Conservation (phyloP, 1,140 invertebrate genomes). For the Ceratina calcarata region DNA sequence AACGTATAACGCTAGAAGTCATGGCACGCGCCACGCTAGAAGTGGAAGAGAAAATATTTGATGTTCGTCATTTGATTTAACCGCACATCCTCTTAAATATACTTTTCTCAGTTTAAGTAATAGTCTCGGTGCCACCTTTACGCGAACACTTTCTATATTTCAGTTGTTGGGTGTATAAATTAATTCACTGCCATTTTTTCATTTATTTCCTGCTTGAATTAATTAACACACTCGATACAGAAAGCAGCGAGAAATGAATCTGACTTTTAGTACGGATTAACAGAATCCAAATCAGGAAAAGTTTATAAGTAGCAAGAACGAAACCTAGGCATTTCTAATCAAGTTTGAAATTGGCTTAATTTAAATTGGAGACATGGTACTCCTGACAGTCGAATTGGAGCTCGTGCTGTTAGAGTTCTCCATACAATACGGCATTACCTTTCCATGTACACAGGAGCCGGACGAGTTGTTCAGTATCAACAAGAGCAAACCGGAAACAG, state of each 20-base stretch:
- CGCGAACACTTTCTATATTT: background rate
- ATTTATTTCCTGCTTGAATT: too few relatives aligned
- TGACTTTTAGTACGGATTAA: too few relatives aligned
- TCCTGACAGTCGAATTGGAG: background rate
- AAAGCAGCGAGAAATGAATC: too few relatives aligned
- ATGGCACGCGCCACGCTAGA: too few relatives aligned
- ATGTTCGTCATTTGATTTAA: constrained; percentile 9
- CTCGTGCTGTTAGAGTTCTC: constrained; percentile 9
- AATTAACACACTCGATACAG: too few relatives aligned
- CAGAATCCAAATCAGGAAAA: background rate
- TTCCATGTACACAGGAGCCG: constrained; percentile 84
- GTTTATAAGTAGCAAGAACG: background rate
- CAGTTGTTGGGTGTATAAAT: too few relatives aligned
- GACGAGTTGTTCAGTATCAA: constrained; percentile 80
- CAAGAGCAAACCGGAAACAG: constrained; percentile 83
- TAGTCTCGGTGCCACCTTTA: background rate
- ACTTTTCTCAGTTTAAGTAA: background rate
- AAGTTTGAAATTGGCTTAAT: background rate
- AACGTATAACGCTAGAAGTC: too few relatives aligned
- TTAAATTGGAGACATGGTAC: background rate
- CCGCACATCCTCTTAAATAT: background rate
- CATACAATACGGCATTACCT: constrained; percentile 83
- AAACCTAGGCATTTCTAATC: background rate
- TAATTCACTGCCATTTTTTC: too few relatives aligned
- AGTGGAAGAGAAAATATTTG: background rate